These are phyloP conservation scores for Electrona antarctica DNA, from an alignment of 2,113 vertebrate species.

Conservation along the genomic window DNA sequence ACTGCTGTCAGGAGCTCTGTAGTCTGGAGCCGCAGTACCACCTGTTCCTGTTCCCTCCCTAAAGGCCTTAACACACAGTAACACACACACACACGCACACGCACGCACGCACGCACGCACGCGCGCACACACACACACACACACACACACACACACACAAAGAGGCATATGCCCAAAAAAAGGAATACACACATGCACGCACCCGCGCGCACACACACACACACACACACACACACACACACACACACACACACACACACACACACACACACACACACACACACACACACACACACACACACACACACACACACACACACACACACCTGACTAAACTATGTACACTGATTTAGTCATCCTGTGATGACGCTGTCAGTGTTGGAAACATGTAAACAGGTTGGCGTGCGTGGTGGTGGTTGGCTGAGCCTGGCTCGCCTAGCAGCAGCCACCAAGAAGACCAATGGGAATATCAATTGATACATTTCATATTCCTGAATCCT, in stretches of 20 bases:
- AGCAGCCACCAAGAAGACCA: conserved; percentile 59
- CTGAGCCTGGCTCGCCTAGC: conserved; percentile 55
- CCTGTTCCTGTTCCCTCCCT: conserved; percentile 73
- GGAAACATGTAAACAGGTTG: conserved; percentile 65
- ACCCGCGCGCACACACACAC: conserved; percentile 18
- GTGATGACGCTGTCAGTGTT: conserved; percentile 57
- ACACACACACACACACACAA: conserved; percentile 39
- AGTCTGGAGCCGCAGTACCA: conserved; percentile 73
- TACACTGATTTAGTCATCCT: conserved; percentile 71
- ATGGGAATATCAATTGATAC: conserved; percentile 68
- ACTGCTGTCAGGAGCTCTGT: conserved; percentile 78
- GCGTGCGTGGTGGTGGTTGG: conserved; percentile 45
- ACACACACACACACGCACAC: conserved; percentile 35
- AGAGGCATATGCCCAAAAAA: conserved; percentile 54
- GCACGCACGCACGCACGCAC: conserved; percentile 28
- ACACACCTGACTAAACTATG: conserved; percentile 65
- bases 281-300: not conserved
- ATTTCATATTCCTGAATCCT: conserved; percentile 50
- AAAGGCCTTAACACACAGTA: conserved; percentile 55
- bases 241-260: conserved; percentile 8
- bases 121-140: conserved; percentile 27
- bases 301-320: not conserved
- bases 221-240: conserved; percentile 20
- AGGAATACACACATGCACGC: conserved; percentile 44
- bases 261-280: conserved; percentile 20